Percentiles rank a stretch among this genome's conserved stretches.
Evolutionary conservation across 2,888 invertebrate species (phyloP).

Genomic region (Tubiluchus corallicola): DNA sequence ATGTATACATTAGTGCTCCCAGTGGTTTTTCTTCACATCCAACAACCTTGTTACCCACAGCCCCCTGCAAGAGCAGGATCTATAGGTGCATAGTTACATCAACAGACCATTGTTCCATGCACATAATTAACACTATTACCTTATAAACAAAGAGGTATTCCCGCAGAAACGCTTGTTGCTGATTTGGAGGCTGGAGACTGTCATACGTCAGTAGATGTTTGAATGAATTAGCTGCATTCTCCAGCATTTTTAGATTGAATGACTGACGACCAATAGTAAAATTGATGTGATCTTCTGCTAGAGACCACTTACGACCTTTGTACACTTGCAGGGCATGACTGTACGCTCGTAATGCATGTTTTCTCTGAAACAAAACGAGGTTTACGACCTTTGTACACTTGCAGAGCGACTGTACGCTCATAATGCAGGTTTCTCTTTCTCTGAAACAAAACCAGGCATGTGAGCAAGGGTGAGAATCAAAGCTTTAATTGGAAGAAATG

Average conservation of each 20-base stretch:
- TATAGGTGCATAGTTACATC: too few species aligned
- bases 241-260: constrained; percentile 50
- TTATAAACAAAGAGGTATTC: constrained; percentile 71
- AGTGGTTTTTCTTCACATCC: too few species aligned
- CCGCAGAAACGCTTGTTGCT: constrained; percentile 45
- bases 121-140: constrained; percentile 34
- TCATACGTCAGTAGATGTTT: constrained; percentile 40
- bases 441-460: too few species aligned
- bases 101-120: too few species aligned
- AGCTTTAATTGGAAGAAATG: too few species aligned
- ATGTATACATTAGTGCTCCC: too few species aligned
- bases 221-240: constrained; percentile 52
- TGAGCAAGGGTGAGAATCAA: too few species aligned
- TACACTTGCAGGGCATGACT: constrained; percentile 41
- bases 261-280: constrained; percentile 82
- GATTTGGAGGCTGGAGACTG: constrained; percentile 26
- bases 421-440: too few species aligned
- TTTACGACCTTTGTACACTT: too few species aligned
- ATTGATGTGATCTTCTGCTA: constrained; percentile 87
- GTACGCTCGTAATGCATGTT: constrained; percentile 65
- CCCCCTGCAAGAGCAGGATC: too few species aligned
- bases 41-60: too few species aligned
- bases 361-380: constrained; percentile 35
- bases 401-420: too few species aligned
- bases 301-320: constrained; percentile 59